Evolutionary conservation across 2,113 vertebrate genomes (phyloP).

Genomic region (Columbina picui): DNA sequence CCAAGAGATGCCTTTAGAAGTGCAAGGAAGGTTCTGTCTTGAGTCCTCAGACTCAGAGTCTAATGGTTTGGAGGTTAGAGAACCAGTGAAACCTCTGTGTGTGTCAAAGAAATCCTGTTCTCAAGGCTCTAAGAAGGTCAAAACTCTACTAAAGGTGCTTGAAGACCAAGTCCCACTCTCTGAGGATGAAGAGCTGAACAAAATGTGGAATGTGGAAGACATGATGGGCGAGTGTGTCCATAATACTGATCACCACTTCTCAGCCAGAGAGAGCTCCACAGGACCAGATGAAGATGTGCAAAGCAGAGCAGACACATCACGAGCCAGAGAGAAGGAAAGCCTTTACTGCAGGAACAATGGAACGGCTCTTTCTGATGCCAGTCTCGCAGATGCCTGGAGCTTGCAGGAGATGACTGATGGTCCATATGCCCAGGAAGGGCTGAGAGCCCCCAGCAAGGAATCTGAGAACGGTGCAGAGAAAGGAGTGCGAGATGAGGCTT

Average conservation of each 20-base stretch:
- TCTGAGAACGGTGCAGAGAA: neutral
- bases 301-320: neutral
- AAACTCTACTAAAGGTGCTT: neutral
- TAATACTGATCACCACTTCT: neutral
- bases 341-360: neutral
- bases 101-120: neutral
- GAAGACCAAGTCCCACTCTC: neutral
- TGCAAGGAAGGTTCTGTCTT: neutral
- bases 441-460: neutral
- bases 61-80: slow-evolving; percentile 21
- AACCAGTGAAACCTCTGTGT: neutral
- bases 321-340: neutral
- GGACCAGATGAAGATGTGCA: neutral
- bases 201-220: neutral
- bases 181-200: neutral
- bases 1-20: neutral
- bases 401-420: neutral
- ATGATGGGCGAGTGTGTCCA: neutral
- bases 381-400: neutral
- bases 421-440: neutral
- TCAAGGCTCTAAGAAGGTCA: neutral
- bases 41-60: slow-evolving; percentile 40
- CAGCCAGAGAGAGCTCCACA: neutral
- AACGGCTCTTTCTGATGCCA: neutral
- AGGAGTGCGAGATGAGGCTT: neutral